Conservation (phyloP, 37 sponge, comb jelly and placozoan species). For the Agelas oroides region DNA sequence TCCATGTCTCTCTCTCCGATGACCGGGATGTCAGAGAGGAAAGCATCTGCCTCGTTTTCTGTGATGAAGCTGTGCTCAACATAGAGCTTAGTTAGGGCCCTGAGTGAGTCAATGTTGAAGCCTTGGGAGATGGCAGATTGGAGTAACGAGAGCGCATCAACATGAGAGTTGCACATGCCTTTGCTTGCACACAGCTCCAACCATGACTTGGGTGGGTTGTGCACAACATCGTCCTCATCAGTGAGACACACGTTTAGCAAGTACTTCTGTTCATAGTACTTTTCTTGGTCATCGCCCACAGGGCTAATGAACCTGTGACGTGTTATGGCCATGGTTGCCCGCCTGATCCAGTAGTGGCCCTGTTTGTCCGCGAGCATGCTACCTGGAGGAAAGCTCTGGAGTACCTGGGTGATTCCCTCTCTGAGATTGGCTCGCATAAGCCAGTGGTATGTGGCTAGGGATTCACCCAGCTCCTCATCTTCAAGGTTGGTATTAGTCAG, state of each 20-base stretch:
- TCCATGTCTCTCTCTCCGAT: neutral
- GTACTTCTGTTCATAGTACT: conserved; percentile 26
- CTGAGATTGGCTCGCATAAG: neutral
- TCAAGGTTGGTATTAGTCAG: too few relatives aligned
- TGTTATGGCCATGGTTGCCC: neutral
- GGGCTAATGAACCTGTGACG: conserved; percentile 4
- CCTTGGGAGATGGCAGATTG: conserved; percentile 3
- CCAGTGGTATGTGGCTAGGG: neutral
- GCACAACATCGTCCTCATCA: neutral
- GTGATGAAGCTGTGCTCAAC: neutral
- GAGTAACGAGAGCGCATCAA: neutral
- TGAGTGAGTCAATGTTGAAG: neutral
- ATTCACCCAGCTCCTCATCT: too few relatives aligned
- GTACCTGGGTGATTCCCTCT: neutral
- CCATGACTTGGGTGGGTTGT: conserved; percentile 12
- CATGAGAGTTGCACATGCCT: neutral
- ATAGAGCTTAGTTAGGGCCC: neutral
- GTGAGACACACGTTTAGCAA: neutral
- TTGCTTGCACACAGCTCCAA: conserved; percentile 9
- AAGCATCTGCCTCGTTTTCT: neutral
- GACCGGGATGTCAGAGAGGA: conserved; percentile 5
- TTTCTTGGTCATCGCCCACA: conserved; percentile 10
- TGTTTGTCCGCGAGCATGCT: neutral
- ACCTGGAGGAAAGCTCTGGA: neutral
- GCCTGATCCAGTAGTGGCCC: conserved; percentile 21